Evolutionary conservation across 1,140 invertebrate species (phyloP), one percentile per base, ranked within the genome.

Genomic region (Drosophila melanica): DNA sequence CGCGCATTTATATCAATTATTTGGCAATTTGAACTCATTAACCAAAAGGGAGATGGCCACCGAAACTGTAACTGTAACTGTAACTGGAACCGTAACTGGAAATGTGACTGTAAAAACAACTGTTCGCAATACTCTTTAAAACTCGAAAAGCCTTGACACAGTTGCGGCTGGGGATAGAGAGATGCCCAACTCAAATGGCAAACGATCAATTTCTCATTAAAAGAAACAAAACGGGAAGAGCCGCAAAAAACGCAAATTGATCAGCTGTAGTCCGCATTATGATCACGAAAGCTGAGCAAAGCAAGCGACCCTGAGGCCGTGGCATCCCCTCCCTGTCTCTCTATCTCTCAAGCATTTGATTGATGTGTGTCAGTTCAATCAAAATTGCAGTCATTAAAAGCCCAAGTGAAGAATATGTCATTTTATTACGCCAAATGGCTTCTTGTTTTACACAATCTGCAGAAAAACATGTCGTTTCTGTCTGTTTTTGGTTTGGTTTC

Each of bases 1-100:
- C 57, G 53, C 62, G 60, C 66, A 73, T 87, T 75, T 84, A 84
- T 84, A 80, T 63, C 74, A 89, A 89, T 89, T 90, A 89, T 90
- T 84, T 84, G 71, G 77, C 85, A 75, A 89, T 84, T 89, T 72
- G 39, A 53, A 53, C 64, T 54, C 75, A 81, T 87, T 80, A 72
- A 64, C 27, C n/a, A 18, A 39, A 51, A 20, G 62, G 44, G 60
- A 77, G 67, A 51, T 67, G 77, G 48, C 23, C 57, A 51, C 33
- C 10, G 30, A 39, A 76, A 63, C 44, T 12, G 59, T 9, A 35
- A 35, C 33, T 35, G 33, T 0, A 35, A 23, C 20, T 48, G 20
- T 30, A 63, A 68, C 45, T 80, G 45, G 37, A 68, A 42, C 33
- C 10, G 59, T 9, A 35, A 35, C 33, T 35, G 33, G 9, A 35